Base-by-base conservation (phyloP, 2,888 invertebrate species). In the Anoplius nigerrimus region DNA sequence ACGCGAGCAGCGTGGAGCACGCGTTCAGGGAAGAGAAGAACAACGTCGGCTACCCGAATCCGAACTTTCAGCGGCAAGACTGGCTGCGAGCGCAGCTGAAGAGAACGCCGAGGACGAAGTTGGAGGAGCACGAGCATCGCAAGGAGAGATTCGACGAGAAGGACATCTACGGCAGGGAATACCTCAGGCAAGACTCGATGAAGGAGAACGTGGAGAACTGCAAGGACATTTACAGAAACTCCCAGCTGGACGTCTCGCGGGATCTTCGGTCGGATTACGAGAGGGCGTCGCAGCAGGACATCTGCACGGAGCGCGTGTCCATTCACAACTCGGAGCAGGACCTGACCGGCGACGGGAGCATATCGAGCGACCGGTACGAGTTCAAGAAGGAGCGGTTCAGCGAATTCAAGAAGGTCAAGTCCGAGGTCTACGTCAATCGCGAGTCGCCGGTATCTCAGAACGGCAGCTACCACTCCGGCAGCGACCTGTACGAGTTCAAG, bases 21-120 rank as follows among this genome's bases (percentile, higher is more conserved):
- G 68, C 59, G 8, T 84, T 82, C 22, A 74, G 84, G 15, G 84
- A 84, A 0, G 84, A 84, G 53, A 84, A 81, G 55, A 62, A 58
- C 58, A 67, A 34, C n/a, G 53, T 75, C 15, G 70, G 81, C 52
- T 84, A 86, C 62, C 83, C 87, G 0, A 85, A 85, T 66, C 87
- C 89, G 2, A 88, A 89, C 69, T 91, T 91, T 81, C 90, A 91
- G 75, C 84, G 91, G 43, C 90, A 91, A 72, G 91, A 91, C 67
- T 91, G 91, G 91, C 85, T 90, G 62, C 84, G 90, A 46, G 88
- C 88, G 0, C 88, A 89, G 53, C 76, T 89, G 5, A 89, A 89
- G 57, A 82, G 88, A 43, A 88, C 87, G 5, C 87, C 88, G 0
- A 75, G 88, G 20, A 84, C 85, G 13, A 88, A 88, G 51, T 75